Base-by-base conservation (phyloP, 2,797 vertebrate species). In the Thripadectes ignobilis region DNA sequence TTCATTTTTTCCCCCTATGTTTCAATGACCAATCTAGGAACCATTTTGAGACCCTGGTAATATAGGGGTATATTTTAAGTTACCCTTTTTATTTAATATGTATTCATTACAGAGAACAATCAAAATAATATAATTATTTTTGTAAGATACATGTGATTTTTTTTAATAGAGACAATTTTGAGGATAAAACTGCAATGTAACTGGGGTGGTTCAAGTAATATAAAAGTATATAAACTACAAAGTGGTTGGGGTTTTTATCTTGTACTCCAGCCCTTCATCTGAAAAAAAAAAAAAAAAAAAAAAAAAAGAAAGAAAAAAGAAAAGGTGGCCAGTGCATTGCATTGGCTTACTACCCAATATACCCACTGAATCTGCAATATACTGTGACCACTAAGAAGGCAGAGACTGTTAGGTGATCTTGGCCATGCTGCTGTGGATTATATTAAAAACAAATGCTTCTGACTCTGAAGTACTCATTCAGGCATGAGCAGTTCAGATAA, bases 241-340 rank as follows among this genome's bases (percentile, higher is more conserved):
- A 82, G 32, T 15, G 6, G 3, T 20, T 54, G 20, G 0, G 0
- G 1, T 11, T 14, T 67, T 76, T 22, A 12, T 69, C 68, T 24
- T 51, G 9, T 59, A 30, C 3, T 51, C 10, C 48, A 77, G 27
- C 11, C 7, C 18, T 74, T 82, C 11, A 41, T 48, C 58, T 36
- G 58, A 32, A 41, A 15, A 39, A 68, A 51, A 65, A 39, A 18
- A 20, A 1, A 68, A 51, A 65, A 39, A 18, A 20, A 1, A 15
- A 6, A 3, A 17, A 36, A 68, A 43, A 61, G n/a, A 14, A 20
- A 1, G 17, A 10, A 19, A 45, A 45, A 36, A 29, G 6, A 18
- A 24, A 9, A 2, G 7, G 9, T 17, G 16, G 3, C 6, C 23
- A 45, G 4, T 52, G 8, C 38, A 41, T 41, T 65, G 9, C 48